Conservation (phyloP, 2,113 vertebrate genomes). For the human region GRCh38 chr15:96950001-96950500, state of each 20-base stretch:
- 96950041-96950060: background rate
- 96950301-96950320: background rate
- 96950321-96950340: slow-evolving; percentile 13
- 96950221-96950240: background rate
- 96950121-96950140: background rate
- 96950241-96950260: background rate
- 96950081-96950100: slow-evolving; percentile 26
- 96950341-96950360: background rate
- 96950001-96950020: background rate
- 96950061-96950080: background rate
- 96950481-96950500: slow-evolving; percentile 77
- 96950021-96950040: background rate
- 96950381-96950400: slow-evolving; percentile 20
- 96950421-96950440: slow-evolving; percentile 43
- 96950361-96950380: background rate
- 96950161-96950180: background rate
- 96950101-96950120: background rate
- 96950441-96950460: slow-evolving; percentile 36
- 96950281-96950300: background rate
- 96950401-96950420: background rate
- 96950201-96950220: background rate
- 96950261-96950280: background rate
- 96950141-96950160: background rate
- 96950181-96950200: background rate
- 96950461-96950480: slow-evolving; percentile 66